These are phyloP conservation scores for Dicentrarchus labrax DNA, from an alignment of 2,113 vertebrate species.

Conservation along the genomic window DNA sequence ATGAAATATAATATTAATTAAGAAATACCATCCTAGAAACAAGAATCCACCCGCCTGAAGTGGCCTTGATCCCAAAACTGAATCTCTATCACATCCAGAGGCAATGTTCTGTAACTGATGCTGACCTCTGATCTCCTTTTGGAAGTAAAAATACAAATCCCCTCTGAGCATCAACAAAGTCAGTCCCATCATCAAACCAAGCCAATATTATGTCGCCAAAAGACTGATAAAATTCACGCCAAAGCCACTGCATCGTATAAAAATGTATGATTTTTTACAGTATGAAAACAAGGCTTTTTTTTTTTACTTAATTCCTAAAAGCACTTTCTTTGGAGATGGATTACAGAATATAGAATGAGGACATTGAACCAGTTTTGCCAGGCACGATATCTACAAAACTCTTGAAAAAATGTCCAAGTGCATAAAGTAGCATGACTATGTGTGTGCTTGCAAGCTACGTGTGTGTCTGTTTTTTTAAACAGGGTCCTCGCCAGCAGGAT, in stretches of 20 bases:
- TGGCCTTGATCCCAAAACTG: slow-evolving; percentile 6
- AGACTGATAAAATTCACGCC: slow-evolving; percentile 4
- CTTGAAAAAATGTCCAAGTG: slow-evolving; percentile 29
- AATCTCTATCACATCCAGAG: slow-evolving; percentile 12
- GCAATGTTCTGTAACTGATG: slow-evolving; percentile 18
- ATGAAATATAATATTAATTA: not conserved
- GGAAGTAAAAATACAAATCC: slow-evolving; percentile 22
- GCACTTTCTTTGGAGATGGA: not conserved
- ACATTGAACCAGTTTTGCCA: slow-evolving; percentile 43
- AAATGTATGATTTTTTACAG: slow-evolving; percentile 19
- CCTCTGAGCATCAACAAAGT: slow-evolving; percentile 27
- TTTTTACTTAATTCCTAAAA: slow-evolving; percentile 13
- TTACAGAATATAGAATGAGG: slow-evolving; percentile 27
- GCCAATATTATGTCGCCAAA: slow-evolving; percentile 1
- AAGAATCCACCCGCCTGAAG: not conserved
- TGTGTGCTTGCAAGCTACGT: not conserved
- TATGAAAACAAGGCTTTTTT: not conserved
- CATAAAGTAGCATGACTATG: slow-evolving; percentile 8
- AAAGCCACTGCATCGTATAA: not conserved
- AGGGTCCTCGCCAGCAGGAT: slow-evolving; percentile 51
- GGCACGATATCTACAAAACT: slow-evolving; percentile 33
- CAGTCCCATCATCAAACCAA: slow-evolving; percentile 19
- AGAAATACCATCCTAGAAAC: not conserved
- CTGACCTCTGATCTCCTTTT: slow-evolving; percentile 28
- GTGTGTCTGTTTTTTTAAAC: slow-evolving; percentile 28